Percentiles rank a stretch among this genome's conserved stretches.
These are phyloP conservation scores for Agonum fuliginosum DNA, from an alignment of 2,888 invertebrate species.

Conservation along the genomic window DNA sequence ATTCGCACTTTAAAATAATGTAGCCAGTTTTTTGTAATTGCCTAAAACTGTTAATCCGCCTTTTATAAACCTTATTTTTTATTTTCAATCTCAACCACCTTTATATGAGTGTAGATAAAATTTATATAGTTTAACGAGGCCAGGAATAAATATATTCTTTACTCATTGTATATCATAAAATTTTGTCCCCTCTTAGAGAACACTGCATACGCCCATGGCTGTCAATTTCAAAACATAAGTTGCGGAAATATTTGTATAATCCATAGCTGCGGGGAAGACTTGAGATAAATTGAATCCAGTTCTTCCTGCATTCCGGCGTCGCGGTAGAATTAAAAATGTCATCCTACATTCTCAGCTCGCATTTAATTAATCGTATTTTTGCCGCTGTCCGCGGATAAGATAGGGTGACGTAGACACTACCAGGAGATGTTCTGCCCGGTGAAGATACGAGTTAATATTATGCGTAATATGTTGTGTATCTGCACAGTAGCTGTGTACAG, in stretches of 20 bases:
- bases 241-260: slow-evolving; percentile 27
- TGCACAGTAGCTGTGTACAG: neutral
- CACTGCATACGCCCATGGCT: no score
- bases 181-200: no score
- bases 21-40: no score
- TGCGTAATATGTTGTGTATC: slow-evolving; percentile 3
- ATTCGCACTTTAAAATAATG: no score
- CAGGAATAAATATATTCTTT: no score
- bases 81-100: no score
- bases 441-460: slow-evolving; percentile 2
- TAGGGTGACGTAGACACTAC: neutral
- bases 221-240: neutral
- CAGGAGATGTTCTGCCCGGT: neutral
- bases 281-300: slow-evolving; percentile 24
- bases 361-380: slow-evolving; percentile 36
- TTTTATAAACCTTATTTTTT: no score
- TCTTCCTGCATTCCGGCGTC: slow-evolving; percentile 28
- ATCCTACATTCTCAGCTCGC: slow-evolving; percentile 1
- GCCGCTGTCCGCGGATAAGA: slow-evolving; percentile 10
- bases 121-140: no score
- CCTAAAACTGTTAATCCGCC: no score
- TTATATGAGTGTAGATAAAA: no score
- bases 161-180: no score
- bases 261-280: neutral
- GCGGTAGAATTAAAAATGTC: slow-evolving; percentile 14